Evolutionary conservation across 2,888 invertebrate species (phyloP).

Genomic region (Himalopsyche tibetana): DNA sequence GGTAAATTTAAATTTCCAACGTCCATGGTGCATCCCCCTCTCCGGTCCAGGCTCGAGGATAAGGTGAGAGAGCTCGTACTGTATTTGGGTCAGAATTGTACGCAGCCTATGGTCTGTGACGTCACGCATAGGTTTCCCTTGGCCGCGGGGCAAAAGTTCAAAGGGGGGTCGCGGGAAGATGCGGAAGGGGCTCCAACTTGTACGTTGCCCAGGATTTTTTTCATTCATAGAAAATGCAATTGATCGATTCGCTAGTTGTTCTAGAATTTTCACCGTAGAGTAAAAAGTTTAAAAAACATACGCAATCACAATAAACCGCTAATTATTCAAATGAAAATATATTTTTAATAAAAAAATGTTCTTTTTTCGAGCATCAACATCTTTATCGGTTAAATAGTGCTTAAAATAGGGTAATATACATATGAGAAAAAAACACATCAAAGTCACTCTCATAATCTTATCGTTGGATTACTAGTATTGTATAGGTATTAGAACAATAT

Average conservation of each 20-base stretch:
- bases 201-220: constrained; percentile 45
- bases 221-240: constrained; percentile 52
- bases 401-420: too few species aligned
- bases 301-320: too few species aligned
- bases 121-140: constrained; percentile 62
- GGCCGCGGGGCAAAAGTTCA: constrained; percentile 57
- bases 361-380: too few species aligned
- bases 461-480: too few species aligned
- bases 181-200: not conserved
- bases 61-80: constrained; percentile 47
- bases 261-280: not conserved
- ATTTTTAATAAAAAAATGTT: too few species aligned
- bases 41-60: constrained; percentile 28
- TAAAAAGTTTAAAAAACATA: too few species aligned
- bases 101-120: constrained; percentile 61
- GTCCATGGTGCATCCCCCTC: constrained; percentile 48
- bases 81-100: constrained; percentile 63
- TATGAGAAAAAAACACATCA: too few species aligned
- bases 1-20: constrained; percentile 46
- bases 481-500: too few species aligned
- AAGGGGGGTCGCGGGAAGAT: constrained; percentile 44
- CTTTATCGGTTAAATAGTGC: too few species aligned
- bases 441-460: too few species aligned
- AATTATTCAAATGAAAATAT: too few species aligned
- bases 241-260: constrained; percentile 3